Percentiles rank a stretch among this genome's conserved stretches.
These are phyloP conservation scores for Triplophysa rosa DNA, from an alignment of 2,113 vertebrate species.

Conservation along the genomic window DNA sequence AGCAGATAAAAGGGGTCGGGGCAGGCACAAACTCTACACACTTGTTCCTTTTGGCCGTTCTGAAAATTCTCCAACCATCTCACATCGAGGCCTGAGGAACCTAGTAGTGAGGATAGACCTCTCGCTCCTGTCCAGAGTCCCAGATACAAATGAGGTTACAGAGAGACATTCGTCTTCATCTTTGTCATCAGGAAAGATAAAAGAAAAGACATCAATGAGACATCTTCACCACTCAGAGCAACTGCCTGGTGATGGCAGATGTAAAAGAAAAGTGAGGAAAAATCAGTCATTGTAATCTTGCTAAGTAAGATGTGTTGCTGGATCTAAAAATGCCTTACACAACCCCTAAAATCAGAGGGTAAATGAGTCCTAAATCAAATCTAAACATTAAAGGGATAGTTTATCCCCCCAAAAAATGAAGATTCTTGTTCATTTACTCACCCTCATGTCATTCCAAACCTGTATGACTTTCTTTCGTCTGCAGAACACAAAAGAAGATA, in stretches of 20 bases:
- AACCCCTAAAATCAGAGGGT: too few relatives aligned
- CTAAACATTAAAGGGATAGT: too few relatives aligned
- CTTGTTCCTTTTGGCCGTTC: slow-evolving; percentile 92
- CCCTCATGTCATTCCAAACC: too few relatives aligned
- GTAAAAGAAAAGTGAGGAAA: slow-evolving; percentile 91
- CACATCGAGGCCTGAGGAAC: slow-evolving; percentile 84
- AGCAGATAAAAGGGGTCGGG: slow-evolving; percentile 78
- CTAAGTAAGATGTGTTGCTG: too few relatives aligned
- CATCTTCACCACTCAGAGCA: slow-evolving; percentile 71
- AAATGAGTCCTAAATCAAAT: too few relatives aligned
- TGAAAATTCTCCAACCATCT: slow-evolving; percentile 75
- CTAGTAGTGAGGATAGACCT: slow-evolving; percentile 97
- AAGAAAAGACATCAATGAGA: slow-evolving; percentile 71
- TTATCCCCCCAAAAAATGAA: too few relatives aligned
- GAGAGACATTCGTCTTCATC: slow-evolving; percentile 65
- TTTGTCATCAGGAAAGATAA: slow-evolving; percentile 58
- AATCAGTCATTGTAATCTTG: background rate
- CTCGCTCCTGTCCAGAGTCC: slow-evolving; percentile 88
- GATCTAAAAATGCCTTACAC: background rate
- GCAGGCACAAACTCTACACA: slow-evolving; percentile 88
- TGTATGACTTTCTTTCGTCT: too few relatives aligned
- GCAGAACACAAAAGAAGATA: too few relatives aligned
- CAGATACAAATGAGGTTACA: slow-evolving; percentile 76
- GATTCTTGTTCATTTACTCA: too few relatives aligned
- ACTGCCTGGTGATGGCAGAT: slow-evolving; percentile 78